Conservation (phyloP, 1,140 invertebrate species). For the Tetraneura akinire region DNA sequence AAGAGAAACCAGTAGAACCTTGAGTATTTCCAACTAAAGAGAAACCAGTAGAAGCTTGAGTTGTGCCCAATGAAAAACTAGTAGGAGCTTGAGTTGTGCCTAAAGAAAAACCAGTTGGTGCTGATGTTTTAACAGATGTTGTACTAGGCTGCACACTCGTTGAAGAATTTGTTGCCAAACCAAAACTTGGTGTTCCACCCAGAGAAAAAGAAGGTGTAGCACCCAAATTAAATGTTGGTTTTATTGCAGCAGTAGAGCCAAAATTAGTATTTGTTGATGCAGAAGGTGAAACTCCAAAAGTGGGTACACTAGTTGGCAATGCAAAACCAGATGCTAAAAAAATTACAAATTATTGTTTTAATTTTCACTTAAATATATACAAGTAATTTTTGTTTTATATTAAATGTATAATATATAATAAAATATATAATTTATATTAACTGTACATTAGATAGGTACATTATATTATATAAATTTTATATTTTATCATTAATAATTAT, state of each 20-base stretch:
- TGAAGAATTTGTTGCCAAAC: slow-evolving; percentile 10
- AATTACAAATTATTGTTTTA: neutral
- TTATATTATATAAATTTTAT: no score
- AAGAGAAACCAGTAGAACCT: slow-evolving; percentile 13
- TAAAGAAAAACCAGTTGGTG: slow-evolving; percentile 28
- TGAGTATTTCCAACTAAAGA: neutral
- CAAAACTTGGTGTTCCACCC: slow-evolving; percentile 15
- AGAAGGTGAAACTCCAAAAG: slow-evolving; percentile 16
- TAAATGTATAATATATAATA: no score
- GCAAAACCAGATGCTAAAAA: slow-evolving; percentile 24
- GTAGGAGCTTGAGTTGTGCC: slow-evolving; percentile 10
- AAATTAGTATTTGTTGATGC: neutral
- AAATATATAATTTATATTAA: no score
- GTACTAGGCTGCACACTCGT: neutral
- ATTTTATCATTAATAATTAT: no score
- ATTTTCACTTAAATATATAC: neutral
- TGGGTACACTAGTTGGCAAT: neutral
- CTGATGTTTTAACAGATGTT: slow-evolving; percentile 13
- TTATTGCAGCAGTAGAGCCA: neutral
- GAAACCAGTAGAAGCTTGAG: slow-evolving; percentile 18
- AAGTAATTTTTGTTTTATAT: no score
- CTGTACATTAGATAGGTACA: no score
- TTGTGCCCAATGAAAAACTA: slow-evolving; percentile 6
- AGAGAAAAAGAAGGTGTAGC: neutral
- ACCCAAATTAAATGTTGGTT: slow-evolving; percentile 5